Conservation (phyloP, 1,140 invertebrate species). For the Drosophila sturtevanti region DNA sequence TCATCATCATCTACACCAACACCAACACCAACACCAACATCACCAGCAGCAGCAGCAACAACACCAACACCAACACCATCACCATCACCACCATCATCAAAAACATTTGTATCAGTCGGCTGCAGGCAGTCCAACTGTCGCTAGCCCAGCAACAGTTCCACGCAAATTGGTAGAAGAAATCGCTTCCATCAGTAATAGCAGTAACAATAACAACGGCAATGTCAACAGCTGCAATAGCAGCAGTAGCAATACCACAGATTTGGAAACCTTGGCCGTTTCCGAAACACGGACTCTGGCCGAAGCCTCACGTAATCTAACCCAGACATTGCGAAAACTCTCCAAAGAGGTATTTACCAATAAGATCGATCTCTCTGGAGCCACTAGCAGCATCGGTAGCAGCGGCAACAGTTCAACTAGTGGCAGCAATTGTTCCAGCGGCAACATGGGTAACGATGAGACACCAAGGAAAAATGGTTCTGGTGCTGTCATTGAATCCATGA, state of each 20-base stretch:
- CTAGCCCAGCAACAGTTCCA: slow-evolving; percentile 7
- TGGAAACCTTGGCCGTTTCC: slow-evolving; percentile 82
- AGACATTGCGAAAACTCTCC: slow-evolving; percentile 94
- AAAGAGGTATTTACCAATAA: slow-evolving; percentile 91
- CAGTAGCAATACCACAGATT: slow-evolving; percentile 31
- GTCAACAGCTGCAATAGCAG: slow-evolving; percentile 24
- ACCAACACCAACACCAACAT: slow-evolving; percentile 31
- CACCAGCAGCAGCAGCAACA: slow-evolving; percentile 23
- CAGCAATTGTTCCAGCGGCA: slow-evolving; percentile 6
- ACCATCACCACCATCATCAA: slow-evolving; percentile 7
- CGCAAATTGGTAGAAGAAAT: slow-evolving; percentile 5
- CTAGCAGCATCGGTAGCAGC: slow-evolving; percentile 10
- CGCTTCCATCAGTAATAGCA: neutral
- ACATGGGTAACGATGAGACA: slow-evolving; percentile 78
- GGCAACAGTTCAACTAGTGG: slow-evolving; percentile 2
- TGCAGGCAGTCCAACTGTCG: slow-evolving; percentile 10
- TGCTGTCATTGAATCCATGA: slow-evolving; percentile 96
- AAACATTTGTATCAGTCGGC: slow-evolving; percentile 60
- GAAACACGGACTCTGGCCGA: slow-evolving; percentile 92
- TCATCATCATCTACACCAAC: slow-evolving; percentile 50
- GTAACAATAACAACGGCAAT: too few relatives aligned
- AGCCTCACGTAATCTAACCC: slow-evolving; percentile 94
- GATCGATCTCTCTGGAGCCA: slow-evolving; percentile 83
- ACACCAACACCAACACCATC: neutral
- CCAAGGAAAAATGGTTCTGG: slow-evolving; percentile 86